These are phyloP conservation scores for Triplophysa dalaica DNA, from an alignment of 2,113 vertebrate genomes.

Conservation along the genomic window DNA sequence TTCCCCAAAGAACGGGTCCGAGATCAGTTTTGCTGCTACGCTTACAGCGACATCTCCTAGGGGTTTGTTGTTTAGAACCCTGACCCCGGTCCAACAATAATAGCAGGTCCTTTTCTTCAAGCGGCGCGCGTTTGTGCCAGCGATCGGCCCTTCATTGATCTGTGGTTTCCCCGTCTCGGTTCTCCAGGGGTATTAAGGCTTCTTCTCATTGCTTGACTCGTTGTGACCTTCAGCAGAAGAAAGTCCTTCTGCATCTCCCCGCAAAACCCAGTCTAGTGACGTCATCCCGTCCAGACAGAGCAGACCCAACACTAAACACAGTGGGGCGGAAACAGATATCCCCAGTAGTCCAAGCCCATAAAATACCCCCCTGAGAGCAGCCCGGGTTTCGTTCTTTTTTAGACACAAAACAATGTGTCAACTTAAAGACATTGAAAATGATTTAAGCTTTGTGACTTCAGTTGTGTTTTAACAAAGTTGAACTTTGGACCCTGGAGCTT, in stretches of 20 bases:
- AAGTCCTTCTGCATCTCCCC: constrained; percentile 22
- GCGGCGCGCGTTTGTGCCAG: constrained; percentile 44
- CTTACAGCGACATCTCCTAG: constrained; percentile 31
- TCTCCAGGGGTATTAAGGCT: constrained; percentile 42
- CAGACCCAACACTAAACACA: constrained; percentile 49
- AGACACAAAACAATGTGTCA: constrained; percentile 30
- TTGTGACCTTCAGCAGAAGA: constrained; percentile 71
- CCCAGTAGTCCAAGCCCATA: constrained; percentile 45
- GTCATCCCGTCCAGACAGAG: constrained; percentile 51
- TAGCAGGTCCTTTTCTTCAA: constrained; percentile 35
- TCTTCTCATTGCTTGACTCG: constrained; percentile 53
- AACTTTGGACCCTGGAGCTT: constrained; percentile 9
- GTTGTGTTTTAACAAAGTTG: constrained; percentile 14
- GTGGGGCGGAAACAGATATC: constrained; percentile 45
- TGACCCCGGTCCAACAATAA: constrained; percentile 47
- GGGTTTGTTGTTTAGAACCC: constrained; percentile 42
- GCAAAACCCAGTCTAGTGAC: constrained; percentile 60
- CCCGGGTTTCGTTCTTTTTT: constrained; percentile 5
- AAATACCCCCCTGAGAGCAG: constrained; percentile 34
- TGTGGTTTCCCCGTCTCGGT: constrained; percentile 66
- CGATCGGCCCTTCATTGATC: constrained; percentile 72
- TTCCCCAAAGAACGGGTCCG: constrained; percentile 42
- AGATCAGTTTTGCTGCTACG: constrained; percentile 25
- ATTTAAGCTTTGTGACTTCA: neutral
- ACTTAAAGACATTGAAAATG: constrained; percentile 8